phyloP scores from a whole-genome alignment of 2,113 vertebrate genomes.

The Conger conger region DNA sequence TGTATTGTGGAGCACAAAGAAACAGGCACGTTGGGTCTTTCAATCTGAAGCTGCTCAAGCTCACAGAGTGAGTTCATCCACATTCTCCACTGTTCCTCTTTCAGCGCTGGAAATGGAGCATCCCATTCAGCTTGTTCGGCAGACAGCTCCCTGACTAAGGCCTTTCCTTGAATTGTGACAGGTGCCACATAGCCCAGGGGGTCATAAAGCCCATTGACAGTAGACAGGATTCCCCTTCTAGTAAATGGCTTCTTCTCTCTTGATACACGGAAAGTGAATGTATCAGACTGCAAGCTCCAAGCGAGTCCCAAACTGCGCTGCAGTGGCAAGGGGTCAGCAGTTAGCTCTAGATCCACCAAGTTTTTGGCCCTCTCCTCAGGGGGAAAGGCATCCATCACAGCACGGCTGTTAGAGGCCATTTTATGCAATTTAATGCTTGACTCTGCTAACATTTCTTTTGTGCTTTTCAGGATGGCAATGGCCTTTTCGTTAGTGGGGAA shows the following conservation, averaged over 20 bases:
- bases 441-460: conserved; percentile 6
- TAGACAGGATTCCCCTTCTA: conserved; percentile 2
- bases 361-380: conserved; percentile 9
- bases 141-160: background rate
- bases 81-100: background rate
- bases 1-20: background rate
- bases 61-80: background rate
- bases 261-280: conserved; percentile 22
- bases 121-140: conserved; percentile 23
- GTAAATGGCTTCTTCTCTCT: conserved; percentile 17
- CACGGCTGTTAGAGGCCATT: conserved; percentile 6
- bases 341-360: background rate
- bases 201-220: conserved; percentile 24
- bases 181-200: conserved; percentile 10
- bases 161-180: conserved; percentile 15
- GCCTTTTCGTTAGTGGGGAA: background rate
- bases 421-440: conserved; percentile 3
- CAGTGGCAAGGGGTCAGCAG: background rate
- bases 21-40: background rate
- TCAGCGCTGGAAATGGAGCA: background rate
- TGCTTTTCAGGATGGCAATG: background rate
- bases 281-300: conserved; percentile 21
- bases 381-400: conserved; percentile 4
- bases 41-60: background rate
- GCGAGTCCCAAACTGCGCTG: conserved; percentile 18